Evolutionary conservation across 2,797 vertebrate species (phyloP).

Genomic region (Semotilus atromaculatus): DNA sequence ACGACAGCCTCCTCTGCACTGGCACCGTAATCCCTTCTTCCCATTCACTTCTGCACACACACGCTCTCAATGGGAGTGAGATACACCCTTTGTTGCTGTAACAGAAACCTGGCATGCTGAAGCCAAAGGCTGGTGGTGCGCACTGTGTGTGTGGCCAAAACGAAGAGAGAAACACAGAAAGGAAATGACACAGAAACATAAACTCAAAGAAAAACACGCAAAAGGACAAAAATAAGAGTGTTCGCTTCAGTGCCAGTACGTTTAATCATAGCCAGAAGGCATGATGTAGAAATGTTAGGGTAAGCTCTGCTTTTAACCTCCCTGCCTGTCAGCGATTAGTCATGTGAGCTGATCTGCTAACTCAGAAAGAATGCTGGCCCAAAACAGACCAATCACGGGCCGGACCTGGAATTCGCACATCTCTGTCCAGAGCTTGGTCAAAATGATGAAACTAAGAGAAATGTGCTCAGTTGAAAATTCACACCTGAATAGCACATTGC

Average conservation of each 20-base stretch:
- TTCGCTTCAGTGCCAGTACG: slow-evolving; percentile 42
- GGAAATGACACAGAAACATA: slow-evolving; percentile 37
- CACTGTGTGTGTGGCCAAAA: slow-evolving; percentile 40
- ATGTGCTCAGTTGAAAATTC: slow-evolving; percentile 52
- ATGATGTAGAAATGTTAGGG: slow-evolving; percentile 51
- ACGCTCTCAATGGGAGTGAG: slow-evolving; percentile 50
- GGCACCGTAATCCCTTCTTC: slow-evolving; percentile 48
- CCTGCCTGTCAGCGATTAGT: slow-evolving; percentile 48
- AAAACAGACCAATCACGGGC: slow-evolving; percentile 30
- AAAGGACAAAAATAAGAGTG: slow-evolving; percentile 38
- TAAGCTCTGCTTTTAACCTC: slow-evolving; percentile 51
- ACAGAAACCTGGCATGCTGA: slow-evolving; percentile 43
- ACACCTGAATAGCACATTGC: slow-evolving; percentile 42
- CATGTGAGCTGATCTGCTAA: slow-evolving; percentile 52
- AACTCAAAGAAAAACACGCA: slow-evolving; percentile 38
- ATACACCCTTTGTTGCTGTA: slow-evolving; percentile 48
- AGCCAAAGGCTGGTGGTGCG: slow-evolving; percentile 27
- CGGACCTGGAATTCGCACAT: slow-evolving; percentile 20
- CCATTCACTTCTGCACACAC: slow-evolving; percentile 56
- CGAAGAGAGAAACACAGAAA: slow-evolving; percentile 24
- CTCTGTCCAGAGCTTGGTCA: slow-evolving; percentile 39
- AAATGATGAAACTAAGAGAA: slow-evolving; percentile 79
- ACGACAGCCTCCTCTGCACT: slow-evolving; percentile 55
- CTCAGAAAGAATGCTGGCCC: slow-evolving; percentile 33
- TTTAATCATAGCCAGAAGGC: slow-evolving; percentile 51